Evolutionary conservation across 2,888 invertebrate species (phyloP).

Genomic region (Hypselothyrea guttata): DNA sequence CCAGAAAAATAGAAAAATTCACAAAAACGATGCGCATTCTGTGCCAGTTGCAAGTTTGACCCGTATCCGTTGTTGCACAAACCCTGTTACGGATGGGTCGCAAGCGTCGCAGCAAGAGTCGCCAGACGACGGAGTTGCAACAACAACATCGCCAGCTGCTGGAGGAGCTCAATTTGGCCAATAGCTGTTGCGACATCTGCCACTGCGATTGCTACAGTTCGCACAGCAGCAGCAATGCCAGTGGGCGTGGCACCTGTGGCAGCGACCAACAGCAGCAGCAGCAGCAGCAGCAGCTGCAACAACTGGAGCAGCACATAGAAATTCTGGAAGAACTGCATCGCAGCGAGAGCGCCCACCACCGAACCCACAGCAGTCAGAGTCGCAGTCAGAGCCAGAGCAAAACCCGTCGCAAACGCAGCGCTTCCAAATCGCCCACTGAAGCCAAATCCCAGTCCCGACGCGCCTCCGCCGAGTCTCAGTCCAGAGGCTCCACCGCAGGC

Average conservation of each 20-base stretch:
- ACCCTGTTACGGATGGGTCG: slow-evolving; percentile 13
- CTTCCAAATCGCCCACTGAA: slow-evolving; percentile 37
- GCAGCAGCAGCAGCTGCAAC: slow-evolving; percentile 31
- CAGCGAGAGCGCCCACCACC: slow-evolving; percentile 41
- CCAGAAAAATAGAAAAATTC: neutral
- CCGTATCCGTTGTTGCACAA: slow-evolving; percentile 18
- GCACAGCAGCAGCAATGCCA: slow-evolving; percentile 67
- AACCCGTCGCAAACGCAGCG: slow-evolving; percentile 17
- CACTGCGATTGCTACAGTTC: slow-evolving; percentile 81
- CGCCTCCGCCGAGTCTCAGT: slow-evolving; percentile 39
- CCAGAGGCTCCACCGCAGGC: slow-evolving; percentile 24
- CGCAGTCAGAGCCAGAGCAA: too few relatives aligned
- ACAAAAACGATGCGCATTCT: slow-evolving; percentile 32
- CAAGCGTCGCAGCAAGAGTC: slow-evolving; percentile 60
- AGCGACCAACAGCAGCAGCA: slow-evolving; percentile 25
- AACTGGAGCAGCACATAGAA: slow-evolving; percentile 35
- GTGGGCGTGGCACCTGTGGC: slow-evolving; percentile 31
- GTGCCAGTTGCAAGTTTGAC: slow-evolving; percentile 58
- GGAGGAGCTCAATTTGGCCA: slow-evolving; percentile 65
- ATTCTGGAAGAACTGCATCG: slow-evolving; percentile 49
- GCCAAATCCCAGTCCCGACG: slow-evolving; percentile 25
- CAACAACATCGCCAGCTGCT: slow-evolving; percentile 66
- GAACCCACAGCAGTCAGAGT: slow-evolving; percentile 23
- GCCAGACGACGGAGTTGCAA: slow-evolving; percentile 52
- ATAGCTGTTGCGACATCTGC: slow-evolving; percentile 80